These are phyloP conservation scores for Holothuria scabra DNA, from an alignment of 53 echinoderm and acorn worm species.

Conservation along the genomic window DNA sequence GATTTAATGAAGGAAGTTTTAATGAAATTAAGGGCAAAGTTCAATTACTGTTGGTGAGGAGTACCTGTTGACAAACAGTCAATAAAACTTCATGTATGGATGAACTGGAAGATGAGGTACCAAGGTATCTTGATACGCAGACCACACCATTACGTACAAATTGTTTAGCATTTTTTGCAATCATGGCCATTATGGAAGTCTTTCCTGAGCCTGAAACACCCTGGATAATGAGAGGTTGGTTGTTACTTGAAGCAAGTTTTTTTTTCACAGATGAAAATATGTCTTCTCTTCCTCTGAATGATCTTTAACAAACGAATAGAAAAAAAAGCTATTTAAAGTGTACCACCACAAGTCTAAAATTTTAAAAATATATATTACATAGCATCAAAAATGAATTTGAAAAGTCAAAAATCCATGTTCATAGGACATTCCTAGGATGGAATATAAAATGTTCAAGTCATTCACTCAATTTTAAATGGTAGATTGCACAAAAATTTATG, in stretches of 20 bases:
- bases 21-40: too few relatives aligned
- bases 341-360: too few relatives aligned
- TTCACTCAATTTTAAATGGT: too few relatives aligned
- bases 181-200: conserved; percentile 92
- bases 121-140: conserved; percentile 71
- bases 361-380: not conserved
- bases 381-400: too few relatives aligned
- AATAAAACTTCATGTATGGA: conserved; percentile 69
- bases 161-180: conserved; percentile 55
- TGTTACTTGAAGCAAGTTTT: conserved; percentile 27
- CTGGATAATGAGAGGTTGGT: conserved; percentile 72
- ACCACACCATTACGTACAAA: conserved; percentile 56
- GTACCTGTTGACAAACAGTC: conserved; percentile 83
- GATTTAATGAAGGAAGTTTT: too few relatives aligned
- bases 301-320: conserved; percentile 36
- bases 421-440: too few relatives aligned
- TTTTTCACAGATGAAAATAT: conserved; percentile 51
- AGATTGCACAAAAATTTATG: too few relatives aligned
- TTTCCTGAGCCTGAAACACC: conserved; percentile 91
- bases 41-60: not conserved
- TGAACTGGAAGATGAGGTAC: conserved; percentile 72
- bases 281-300: conserved; percentile 76
- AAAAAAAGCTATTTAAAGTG: too few relatives aligned
- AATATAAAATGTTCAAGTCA: too few relatives aligned
- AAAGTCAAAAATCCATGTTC: too few relatives aligned